Percentiles rank a stretch among this genome's conserved stretches.
Evolutionary conservation across 1,140 invertebrate genomes (phyloP).

Genomic region (Musca domestica): DNA sequence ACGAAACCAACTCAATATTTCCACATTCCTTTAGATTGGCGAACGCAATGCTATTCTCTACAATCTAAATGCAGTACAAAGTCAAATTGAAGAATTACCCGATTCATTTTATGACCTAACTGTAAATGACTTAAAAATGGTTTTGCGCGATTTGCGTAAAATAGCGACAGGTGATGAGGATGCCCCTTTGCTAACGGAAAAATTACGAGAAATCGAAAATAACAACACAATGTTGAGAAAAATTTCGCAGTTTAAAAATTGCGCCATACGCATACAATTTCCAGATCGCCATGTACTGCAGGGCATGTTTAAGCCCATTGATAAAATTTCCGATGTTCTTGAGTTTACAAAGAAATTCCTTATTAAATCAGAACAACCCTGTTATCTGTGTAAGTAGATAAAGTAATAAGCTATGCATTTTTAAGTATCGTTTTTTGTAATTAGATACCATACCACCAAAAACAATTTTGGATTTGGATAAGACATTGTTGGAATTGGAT

Average conservation of each 20-base stretch:
- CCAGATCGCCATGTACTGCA: constrained; percentile 78
- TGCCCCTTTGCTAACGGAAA: constrained; percentile 65
- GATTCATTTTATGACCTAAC: constrained; percentile 85
- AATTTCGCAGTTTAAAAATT: constrained; percentile 67
- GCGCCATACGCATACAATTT: constrained; percentile 77
- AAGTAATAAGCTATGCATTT: constrained; percentile 25
- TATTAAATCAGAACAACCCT: constrained; percentile 60
- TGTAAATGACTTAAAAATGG: constrained; percentile 69
- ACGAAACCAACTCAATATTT: not conserved
- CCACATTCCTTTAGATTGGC: constrained; percentile 57
- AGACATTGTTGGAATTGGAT: constrained; percentile 64
- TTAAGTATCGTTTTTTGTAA: not conserved
- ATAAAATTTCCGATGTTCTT: constrained; percentile 65
- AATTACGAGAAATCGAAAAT: constrained; percentile 62
- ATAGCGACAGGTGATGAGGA: constrained; percentile 63
- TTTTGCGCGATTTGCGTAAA: constrained; percentile 69
- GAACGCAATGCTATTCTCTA: constrained; percentile 69
- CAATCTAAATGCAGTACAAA: constrained; percentile 60
- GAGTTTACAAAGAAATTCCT: constrained; percentile 71
- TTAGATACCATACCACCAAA: constrained; percentile 75
- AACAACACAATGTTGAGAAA: constrained; percentile 61
- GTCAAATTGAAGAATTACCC: constrained; percentile 65
- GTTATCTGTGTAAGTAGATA: constrained; percentile 72
- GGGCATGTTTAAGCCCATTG: constrained; percentile 70
- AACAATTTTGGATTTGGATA: constrained; percentile 59